These are phyloP conservation scores for Anas bernieri DNA, from an alignment of 2,797 vertebrate species.

Conservation along the genomic window DNA sequence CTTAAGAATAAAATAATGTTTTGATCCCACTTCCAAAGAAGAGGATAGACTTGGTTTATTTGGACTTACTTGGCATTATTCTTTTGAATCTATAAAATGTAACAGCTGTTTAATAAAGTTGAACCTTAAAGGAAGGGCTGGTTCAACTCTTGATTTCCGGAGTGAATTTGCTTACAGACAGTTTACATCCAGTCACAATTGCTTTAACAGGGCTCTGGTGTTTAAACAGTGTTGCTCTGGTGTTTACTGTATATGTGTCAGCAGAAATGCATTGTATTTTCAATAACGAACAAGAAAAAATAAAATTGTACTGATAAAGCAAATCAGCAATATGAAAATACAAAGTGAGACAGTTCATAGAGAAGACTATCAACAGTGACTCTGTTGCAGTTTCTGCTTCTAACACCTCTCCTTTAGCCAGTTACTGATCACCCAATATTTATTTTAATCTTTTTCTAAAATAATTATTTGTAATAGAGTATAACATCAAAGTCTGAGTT, in stretches of 20 bases:
- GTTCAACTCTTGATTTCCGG: not conserved
- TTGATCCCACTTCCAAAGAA: not conserved
- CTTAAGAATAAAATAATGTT: not conserved
- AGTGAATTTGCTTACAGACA: not conserved
- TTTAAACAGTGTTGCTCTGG: not conserved
- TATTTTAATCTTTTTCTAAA: not conserved
- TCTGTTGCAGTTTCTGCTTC: not conserved
- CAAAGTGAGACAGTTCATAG: not conserved
- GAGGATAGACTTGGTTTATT: not conserved
- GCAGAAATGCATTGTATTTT: not conserved
- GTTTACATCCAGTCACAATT: not conserved
- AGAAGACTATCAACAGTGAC: not conserved
- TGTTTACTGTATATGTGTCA: not conserved
- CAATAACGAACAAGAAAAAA: no score
- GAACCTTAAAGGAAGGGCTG: not conserved
- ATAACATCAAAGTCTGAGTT: not conserved
- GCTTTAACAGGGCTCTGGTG: not conserved
- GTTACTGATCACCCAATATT: not conserved
- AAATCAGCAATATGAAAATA: not conserved
- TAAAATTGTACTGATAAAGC: no score
- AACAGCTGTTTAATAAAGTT: not conserved
- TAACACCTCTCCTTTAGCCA: not conserved
- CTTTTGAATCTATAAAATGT: not conserved
- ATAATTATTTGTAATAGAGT: not conserved
- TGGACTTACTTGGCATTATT: not conserved